Evolutionary conservation across 2,888 invertebrate species (phyloP).

Genomic region (Mellilla xanthometata): DNA sequence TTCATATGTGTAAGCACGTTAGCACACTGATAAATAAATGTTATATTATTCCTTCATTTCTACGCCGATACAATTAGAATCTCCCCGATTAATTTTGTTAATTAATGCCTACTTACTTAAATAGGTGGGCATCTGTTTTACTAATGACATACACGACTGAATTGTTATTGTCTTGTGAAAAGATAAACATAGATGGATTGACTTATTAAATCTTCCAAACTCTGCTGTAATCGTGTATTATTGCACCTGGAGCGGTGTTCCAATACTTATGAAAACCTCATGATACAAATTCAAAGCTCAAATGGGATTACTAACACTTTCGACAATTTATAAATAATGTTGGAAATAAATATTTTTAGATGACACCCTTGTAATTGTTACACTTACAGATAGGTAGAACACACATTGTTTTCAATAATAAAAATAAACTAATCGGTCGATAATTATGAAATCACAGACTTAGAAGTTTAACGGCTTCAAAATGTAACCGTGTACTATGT

Average conservation of each 20-base stretch:
- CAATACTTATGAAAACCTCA: slow-evolving; percentile 30
- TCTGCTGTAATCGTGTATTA: slow-evolving; percentile 59
- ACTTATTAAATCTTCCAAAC: slow-evolving; percentile 64
- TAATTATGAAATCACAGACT: slow-evolving; percentile 52
- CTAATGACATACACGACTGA: slow-evolving; percentile 47
- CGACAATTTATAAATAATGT: slow-evolving; percentile 62
- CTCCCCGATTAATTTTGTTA: slow-evolving; percentile 15
- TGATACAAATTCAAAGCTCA: slow-evolving; percentile 57
- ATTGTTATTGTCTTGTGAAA: slow-evolving; percentile 40
- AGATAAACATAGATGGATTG: slow-evolving; percentile 43
- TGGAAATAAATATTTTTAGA: slow-evolving; percentile 77
- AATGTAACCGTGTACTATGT: slow-evolving; percentile 25
- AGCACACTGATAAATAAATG: slow-evolving; percentile 65
- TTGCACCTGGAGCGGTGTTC: slow-evolving; percentile 22
- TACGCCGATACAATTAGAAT: slow-evolving; percentile 34
- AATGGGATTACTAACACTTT: slow-evolving; percentile 53
- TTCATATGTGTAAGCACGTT: slow-evolving; percentile 45
- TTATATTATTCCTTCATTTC: slow-evolving; percentile 48
- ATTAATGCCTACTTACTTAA: background rate
- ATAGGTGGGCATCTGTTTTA: slow-evolving; percentile 28
- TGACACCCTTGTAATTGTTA: slow-evolving; percentile 57
- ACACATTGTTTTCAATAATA: slow-evolving; percentile 42
- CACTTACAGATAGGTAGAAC: slow-evolving; percentile 13
- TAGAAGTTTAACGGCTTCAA: slow-evolving; percentile 49
- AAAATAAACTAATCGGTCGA: slow-evolving; percentile 52